Base-by-base conservation (phyloP, 2,797 vertebrate species). In the Cephalopachus bancanus region DNA sequence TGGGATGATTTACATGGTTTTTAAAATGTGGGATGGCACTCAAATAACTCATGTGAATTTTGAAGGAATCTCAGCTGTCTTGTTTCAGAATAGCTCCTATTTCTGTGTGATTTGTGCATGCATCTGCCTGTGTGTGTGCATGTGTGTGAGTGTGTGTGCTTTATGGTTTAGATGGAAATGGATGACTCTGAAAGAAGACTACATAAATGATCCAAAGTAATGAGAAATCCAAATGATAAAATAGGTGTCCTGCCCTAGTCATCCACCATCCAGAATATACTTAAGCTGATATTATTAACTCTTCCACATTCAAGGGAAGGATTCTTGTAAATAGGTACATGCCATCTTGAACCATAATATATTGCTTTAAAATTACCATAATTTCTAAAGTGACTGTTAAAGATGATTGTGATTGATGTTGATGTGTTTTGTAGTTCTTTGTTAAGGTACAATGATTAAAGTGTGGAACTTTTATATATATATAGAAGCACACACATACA, bases 1-100 rank as follows among this genome's bases (percentile, higher is more conserved):
- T 96, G 49, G 89, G 49, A 26, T 93, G 7, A 90, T 90, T 90
- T 96, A 5, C 19, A 44, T 59, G 14, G 53, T 94, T 96, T 97
- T 51, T 79, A 96, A 97, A 72, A 93, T 69, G 1, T 62, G 3
- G 59, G 33, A 24, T 79, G n/a, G 1, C 2, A 64, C 55, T 81
- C 30, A 93, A 89, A 53, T 9, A 60, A 95, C 76, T 81, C 10
- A 5, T 91, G 6, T 92, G 75, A 19, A 33, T 90, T 96, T 96
- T 95, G 88, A 97, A 17, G 16, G 22, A 49, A 20, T 91, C 22
- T 90, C 10, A 3, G 20, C 28, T 97, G 28, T 81, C 44, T 83
- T 84, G 49, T 62, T 95, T 94, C 93, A 92, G 65, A 88, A 17
- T 87, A 55, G 44, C 28, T 91, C 7, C 51, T 81, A 28, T 94